Evolutionary conservation across 2,797 vertebrate species (phyloP), one percentile per base, ranked within the genome.

Genomic region (Sebastes vulpes): DNA sequence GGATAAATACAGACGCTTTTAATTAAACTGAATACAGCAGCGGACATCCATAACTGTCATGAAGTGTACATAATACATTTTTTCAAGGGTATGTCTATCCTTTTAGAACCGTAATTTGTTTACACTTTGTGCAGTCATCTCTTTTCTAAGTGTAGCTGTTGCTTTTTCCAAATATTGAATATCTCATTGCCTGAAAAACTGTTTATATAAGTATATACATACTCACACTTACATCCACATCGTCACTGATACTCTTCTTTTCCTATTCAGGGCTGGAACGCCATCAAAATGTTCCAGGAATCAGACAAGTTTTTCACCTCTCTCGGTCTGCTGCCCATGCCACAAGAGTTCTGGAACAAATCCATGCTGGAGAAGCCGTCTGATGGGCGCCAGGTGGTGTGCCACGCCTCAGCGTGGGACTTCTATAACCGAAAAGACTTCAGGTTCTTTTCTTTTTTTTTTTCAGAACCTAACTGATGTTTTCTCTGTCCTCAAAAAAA

Each of bases 401-500:
- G 98, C 67, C 98, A 99, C 0, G 98, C 98, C 38, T 99, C 98
- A 0, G 98, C 98, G 25, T 99, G 98, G 98, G 98, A 99, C 81
- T 99, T 99, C 94, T 98, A 98, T 89, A 99, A 99, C 52, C 94
- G 97, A 82, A 98, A 97, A 89, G 98, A 99, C 90, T 99, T 99
- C 95, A 97, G 98, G 98, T 98, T 60, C 31, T 16, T 65, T 6
- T 4, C n/a, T 4, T 38, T 23, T 32, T 42, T 42, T 35, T 35
- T 35, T 35, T 35, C 16, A 25, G 23, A 32, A 35, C 9, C 10
- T 42, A 21, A 59, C 18, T 11, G 7, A n/a, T 16, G 8, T 32
- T 5, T 42, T 1, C 38, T 42, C 12, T 42, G 38, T 42, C 38
- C 5, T 35, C 32, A 35, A 12, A 35, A 12, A 12, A 1, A 35